Evolutionary conservation across 2,888 invertebrate species (phyloP), one percentile per base, ranked within the genome.

Genomic region (Hipparchia sbordonii): DNA sequence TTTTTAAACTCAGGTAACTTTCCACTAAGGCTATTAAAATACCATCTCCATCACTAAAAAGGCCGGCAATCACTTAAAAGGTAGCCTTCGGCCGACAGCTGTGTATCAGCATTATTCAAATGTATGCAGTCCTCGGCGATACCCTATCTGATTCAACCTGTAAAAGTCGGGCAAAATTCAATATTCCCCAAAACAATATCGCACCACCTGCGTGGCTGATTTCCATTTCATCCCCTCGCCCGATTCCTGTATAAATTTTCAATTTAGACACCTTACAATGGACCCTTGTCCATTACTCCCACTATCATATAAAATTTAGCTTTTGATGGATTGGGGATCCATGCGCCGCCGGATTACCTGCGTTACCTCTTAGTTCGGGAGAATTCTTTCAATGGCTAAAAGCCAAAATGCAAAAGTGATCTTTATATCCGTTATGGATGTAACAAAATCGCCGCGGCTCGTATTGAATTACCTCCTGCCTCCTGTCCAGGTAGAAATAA

Each of bases 151-250:
- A 87, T 88, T 85, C 85, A 79, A 82, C 82, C 85, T 87, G 87
- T 87, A 86, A 88, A 89, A 88, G 82, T 87, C 82, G 83, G 81
- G 81, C 81, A 79, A 85, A 87, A 89, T 89, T 89, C 88, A 89
- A 89, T 89, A 89, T 89, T 84, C 85, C 76, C 84, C 84, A 82
- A 86, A 88, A 88, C 88, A 88, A 87, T 86, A 87, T 85, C 79
- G 84, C 81, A 85, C 85, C 88, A 88, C 87, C 87, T 87, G 88
- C 77, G 79, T 77, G 77, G 81, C 80, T 82, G 82, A 84, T 85
- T 85, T 84, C 82, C 85, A 85, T 85, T 82, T 79, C 78, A 79
- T 75, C 77, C 77, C 75, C 76, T 70, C 75, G 79, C 78, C 76
- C 76, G 80, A 79, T 78, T 81, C 79, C 80, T 80, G 83, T 85